Percentiles rank a stretch among this genome's conserved stretches.
phyloP scores from a whole-genome alignment of 2,888 invertebrate genomes.

The Heliconius ismenius region DNA sequence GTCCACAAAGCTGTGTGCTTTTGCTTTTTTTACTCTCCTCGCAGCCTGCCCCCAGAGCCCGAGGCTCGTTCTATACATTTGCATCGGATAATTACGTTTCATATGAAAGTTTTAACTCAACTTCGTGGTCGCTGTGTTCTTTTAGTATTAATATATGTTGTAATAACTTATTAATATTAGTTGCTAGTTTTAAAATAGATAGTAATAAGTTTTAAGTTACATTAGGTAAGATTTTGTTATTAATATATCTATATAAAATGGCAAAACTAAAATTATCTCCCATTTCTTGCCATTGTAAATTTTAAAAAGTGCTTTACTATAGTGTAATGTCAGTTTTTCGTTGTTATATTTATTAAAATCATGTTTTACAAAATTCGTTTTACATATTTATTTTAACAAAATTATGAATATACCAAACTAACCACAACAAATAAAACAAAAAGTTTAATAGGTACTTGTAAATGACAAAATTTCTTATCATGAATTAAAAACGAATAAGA shows the following conservation, averaged over 20 bases:
- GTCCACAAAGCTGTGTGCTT: slow-evolving; percentile 70
- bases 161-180: not conserved
- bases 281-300: no score
- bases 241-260: not conserved
- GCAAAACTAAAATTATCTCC: no score
- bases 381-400: no score
- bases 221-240: not conserved
- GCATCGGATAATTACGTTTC: slow-evolving; percentile 30
- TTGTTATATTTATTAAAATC: no score
- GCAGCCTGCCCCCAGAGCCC: slow-evolving; percentile 28
- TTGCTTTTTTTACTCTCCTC: slow-evolving; percentile 51
- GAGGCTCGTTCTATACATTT: slow-evolving; percentile 34
- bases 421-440: not conserved
- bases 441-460: not conserved
- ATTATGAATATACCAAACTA: not conserved
- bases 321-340: no score
- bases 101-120: slow-evolving; percentile 19
- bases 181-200: not conserved
- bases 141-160: not conserved
- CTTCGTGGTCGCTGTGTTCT: not conserved
- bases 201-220: not conserved
- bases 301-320: no score
- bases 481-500: slow-evolving; percentile 21
- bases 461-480: not conserved
- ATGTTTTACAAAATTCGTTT: no score